Evolutionary conservation across 2,797 vertebrate species (phyloP).

Genomic region (Emydoidea blandingii): DNA sequence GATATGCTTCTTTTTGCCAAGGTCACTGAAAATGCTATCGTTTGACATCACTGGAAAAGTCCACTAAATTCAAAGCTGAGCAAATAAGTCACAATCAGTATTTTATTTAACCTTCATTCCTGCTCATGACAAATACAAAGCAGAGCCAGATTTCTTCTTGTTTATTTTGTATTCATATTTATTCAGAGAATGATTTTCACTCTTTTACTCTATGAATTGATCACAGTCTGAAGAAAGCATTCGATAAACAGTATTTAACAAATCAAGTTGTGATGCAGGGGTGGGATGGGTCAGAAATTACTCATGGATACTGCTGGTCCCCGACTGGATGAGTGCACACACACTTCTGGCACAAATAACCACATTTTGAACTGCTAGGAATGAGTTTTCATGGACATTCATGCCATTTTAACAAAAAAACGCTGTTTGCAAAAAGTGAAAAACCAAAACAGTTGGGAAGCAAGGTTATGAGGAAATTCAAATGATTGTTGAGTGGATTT

Average conservation of each 20-base stretch:
- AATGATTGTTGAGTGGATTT: slow-evolving; percentile 22
- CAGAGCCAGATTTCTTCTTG: neutral
- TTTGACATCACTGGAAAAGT: slow-evolving; percentile 40
- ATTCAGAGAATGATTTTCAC: neutral
- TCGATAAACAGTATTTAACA: neutral
- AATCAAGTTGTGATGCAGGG: neutral
- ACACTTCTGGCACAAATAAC: neutral
- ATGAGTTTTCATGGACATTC: neutral
- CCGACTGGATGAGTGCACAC: neutral
- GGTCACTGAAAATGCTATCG: slow-evolving; percentile 44
- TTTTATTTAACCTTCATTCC: neutral
- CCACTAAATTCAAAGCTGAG: slow-evolving; percentile 19
- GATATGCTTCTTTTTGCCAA: slow-evolving; percentile 43
- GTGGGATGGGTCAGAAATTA: slow-evolving; percentile 11
- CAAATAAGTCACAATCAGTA: neutral
- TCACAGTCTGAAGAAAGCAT: slow-evolving; percentile 10
- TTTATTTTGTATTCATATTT: slow-evolving; percentile 29
- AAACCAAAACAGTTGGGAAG: neutral
- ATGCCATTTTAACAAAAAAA: neutral
- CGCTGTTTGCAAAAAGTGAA: neutral
- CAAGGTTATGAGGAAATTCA: neutral
- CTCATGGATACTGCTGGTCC: neutral
- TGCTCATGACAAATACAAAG: neutral
- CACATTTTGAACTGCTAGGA: no score
- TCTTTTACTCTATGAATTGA: slow-evolving; percentile 37